Conservation (phyloP, 2,113 vertebrate species). For the Petroica traversi region DNA sequence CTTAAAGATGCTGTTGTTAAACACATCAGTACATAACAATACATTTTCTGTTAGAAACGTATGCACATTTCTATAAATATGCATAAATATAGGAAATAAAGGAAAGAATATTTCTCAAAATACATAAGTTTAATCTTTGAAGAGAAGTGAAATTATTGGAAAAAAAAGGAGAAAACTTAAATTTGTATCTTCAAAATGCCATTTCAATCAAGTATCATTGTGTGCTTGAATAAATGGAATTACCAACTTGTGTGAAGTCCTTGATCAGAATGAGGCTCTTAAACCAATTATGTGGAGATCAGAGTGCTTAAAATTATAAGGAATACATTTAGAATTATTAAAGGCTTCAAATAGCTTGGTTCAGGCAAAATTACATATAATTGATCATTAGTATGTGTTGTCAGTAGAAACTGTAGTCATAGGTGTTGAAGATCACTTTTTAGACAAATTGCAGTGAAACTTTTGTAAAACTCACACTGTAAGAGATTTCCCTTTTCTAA, state of each 20-base stretch:
- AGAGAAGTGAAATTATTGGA: neutral
- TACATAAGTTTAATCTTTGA: neutral
- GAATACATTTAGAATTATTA: constrained; percentile 56
- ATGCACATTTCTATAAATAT: neutral
- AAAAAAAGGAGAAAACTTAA: neutral
- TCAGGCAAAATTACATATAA: constrained; percentile 54
- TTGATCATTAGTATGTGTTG: constrained; percentile 46
- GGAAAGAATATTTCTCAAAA: neutral
- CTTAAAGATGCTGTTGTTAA: neutral
- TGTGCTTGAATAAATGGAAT: constrained; percentile 49
- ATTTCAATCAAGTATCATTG: constrained; percentile 47
- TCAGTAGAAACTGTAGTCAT: constrained; percentile 24
- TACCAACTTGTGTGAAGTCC: constrained; percentile 40
- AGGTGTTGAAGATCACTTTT: constrained; percentile 31
- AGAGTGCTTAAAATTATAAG: constrained; percentile 47
- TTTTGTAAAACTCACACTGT: neutral
- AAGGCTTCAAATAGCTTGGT: constrained; percentile 42
- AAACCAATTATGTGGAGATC: constrained; percentile 60
- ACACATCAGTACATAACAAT: neutral
- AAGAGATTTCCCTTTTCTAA: neutral
- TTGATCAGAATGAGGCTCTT: constrained; percentile 60
- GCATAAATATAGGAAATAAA: no score
- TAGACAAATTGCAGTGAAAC: neutral
- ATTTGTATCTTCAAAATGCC: constrained; percentile 35
- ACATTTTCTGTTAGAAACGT: neutral